A percentile compares a stretch with the other conserved stretches of the same genome.
These are phyloP conservation scores for Cinara cedri DNA, from an alignment of 2,888 invertebrate species.

Conservation along the genomic window DNA sequence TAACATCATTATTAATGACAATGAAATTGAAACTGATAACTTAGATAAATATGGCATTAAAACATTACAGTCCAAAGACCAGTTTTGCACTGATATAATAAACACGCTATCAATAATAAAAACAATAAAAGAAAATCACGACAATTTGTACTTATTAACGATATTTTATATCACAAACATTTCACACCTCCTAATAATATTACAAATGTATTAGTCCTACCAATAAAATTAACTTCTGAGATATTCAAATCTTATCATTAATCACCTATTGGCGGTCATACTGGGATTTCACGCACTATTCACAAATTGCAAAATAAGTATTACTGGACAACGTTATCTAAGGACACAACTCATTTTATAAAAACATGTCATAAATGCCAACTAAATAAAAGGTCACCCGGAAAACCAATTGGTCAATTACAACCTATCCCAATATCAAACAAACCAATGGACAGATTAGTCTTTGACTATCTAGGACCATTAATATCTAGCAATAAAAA, in stretches of 20 bases:
- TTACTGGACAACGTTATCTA: not conserved
- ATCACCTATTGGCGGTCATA: not conserved
- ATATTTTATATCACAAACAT: not conserved
- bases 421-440: slow-evolving; percentile 31
- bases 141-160: not conserved
- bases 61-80: not conserved
- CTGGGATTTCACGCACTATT: not conserved
- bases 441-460: slow-evolving; percentile 8
- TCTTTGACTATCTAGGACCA: slow-evolving; percentile 51
- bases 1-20: not conserved
- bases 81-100: not conserved
- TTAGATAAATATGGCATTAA: not conserved
- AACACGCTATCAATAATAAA: not conserved
- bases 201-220: not conserved
- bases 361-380: slow-evolving; percentile 12
- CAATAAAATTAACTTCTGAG: not conserved
- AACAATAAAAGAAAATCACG: not conserved
- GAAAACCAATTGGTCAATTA: slow-evolving; percentile 28
- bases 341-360: no score
- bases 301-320: not conserved
- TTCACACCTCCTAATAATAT: not conserved
- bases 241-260: not conserved
- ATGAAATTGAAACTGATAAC: not conserved
- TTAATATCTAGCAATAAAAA: slow-evolving; percentile 11
- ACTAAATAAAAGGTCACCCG: slow-evolving; percentile 5